Evolutionary conservation across 2,797 vertebrate species (phyloP).

Genomic region (Spea hammondii): DNA sequence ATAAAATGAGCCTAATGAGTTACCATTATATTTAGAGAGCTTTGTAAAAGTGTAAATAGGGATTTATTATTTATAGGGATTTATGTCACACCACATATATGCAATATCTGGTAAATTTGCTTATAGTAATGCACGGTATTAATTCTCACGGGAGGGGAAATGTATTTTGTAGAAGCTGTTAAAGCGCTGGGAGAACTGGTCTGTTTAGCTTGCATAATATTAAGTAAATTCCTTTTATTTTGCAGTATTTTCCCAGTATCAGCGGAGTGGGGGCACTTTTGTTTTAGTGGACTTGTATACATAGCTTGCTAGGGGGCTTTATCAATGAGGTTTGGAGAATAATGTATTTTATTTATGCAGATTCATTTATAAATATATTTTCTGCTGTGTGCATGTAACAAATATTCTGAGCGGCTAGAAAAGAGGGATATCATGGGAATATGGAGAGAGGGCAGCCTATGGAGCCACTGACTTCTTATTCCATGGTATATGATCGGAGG

Average conservation of each 20-base stretch:
- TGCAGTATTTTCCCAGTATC: not conserved
- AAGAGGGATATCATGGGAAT: too few relatives aligned
- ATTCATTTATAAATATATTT: too few relatives aligned
- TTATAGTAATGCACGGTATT: conserved; percentile 16
- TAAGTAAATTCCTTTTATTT: conserved; percentile 16
- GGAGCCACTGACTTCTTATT: too few relatives aligned
- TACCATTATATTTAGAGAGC: conserved; percentile 12
- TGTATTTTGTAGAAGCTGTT: conserved; percentile 4
- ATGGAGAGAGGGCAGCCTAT: too few relatives aligned
- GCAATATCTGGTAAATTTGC: not conserved
- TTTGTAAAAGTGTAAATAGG: not conserved
- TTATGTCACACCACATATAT: not conserved
- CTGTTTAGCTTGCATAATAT: conserved; percentile 11
- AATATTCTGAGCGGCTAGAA: too few relatives aligned
- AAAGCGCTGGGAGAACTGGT: not conserved
- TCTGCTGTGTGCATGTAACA: too few relatives aligned
- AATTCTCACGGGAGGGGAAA: not conserved
- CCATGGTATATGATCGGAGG: too few relatives aligned
- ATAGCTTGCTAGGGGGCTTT: too few relatives aligned
- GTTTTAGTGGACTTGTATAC: too few relatives aligned
- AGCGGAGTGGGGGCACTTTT: too few relatives aligned
- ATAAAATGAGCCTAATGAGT: conserved; percentile 4
- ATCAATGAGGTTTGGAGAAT: too few relatives aligned
- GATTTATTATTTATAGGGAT: conserved; percentile 4
- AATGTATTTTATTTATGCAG: too few relatives aligned